Evolutionary conservation across 2,113 vertebrate species (phyloP), one percentile per base, ranked within the genome.

Genomic region (Zosterops hypoxanthus): DNA sequence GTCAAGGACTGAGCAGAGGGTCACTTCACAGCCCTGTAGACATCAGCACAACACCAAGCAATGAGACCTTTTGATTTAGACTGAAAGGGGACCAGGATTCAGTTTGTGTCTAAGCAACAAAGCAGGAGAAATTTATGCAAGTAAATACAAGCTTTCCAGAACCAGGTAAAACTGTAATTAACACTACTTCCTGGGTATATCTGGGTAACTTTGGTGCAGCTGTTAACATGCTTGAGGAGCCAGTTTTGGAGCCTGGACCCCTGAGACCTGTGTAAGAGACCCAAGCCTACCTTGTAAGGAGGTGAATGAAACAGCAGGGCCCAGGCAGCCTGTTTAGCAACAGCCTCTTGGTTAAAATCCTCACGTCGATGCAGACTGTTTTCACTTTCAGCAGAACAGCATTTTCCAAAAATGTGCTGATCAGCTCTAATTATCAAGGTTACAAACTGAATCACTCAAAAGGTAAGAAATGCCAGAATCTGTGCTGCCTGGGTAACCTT

Each of bases 361-460:
- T 96, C 94, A 84, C 44, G 6, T 94, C 64, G 9, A 25, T n/a
- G 50, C 55, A 81, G 64, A 88, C 36, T 75, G 26, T 86, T 92
- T 90, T 59, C 72, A 81, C 76, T 91, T 94, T 90, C 80, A 88
- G 72, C 91, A 78, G 80, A 92, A 77, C 60, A 88, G 91, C 88
- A 64, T 86, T 95, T 97, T 94, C 88, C 76, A 80, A 90, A 97
- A 97, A 94, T 81, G 68, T 94, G 91, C 80, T 94, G 86, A 88
- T 90, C 92, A 81, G 76, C 60, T 84, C 64, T 86, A 92, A 86
- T 94, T 94, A 77, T 88, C 88, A 94, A 83, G 72, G 83, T 93
- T 94, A 88, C 31, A 92, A 83, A 90, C 76, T 81, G 68, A 91
- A 97, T 93, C 83, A 92, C 91, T 93, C 81, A 78, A 86, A 95